phyloP scores from a whole-genome alignment of 2,888 invertebrate genomes.

The Thelaira solivaga region DNA sequence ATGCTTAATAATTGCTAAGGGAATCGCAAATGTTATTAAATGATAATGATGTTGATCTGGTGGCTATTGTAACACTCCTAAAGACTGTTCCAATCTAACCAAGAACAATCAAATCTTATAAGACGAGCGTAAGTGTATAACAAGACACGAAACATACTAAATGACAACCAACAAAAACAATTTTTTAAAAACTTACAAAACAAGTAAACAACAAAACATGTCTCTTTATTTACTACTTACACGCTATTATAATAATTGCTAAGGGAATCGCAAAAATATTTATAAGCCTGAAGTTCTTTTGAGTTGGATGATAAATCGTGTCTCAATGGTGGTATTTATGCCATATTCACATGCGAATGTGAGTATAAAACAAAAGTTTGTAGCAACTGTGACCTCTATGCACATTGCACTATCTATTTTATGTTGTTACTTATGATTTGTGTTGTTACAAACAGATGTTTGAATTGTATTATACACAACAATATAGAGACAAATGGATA shows the following conservation, averaged over 20 bases:
- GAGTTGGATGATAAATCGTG: not conserved
- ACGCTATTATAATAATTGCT: constrained; percentile 58
- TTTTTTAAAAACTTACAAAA: constrained; percentile 34
- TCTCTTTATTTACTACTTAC: constrained; percentile 35
- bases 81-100: not conserved
- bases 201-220: constrained; percentile 41
- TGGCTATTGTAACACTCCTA: constrained; percentile 16
- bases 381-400: too few species aligned
- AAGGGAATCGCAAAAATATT: constrained; percentile 59
- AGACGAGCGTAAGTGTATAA: constrained; percentile 35
- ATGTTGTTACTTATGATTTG: too few species aligned
- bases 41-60: constrained; percentile 37
- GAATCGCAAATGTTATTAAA: constrained; percentile 58
- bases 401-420: too few species aligned
- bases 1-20: constrained; percentile 59
- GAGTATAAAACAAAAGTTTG: too few species aligned
- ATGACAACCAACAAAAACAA: constrained; percentile 22
- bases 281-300: constrained; percentile 8
- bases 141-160: constrained; percentile 4
- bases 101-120: not conserved
- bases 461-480: too few species aligned
- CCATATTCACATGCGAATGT: not conserved
- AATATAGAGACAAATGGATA: too few species aligned
- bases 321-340: not conserved
- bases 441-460: too few species aligned